Base-by-base conservation (phyloP, 1,140 invertebrate genomes). In the Chymomyza costata region DNA sequence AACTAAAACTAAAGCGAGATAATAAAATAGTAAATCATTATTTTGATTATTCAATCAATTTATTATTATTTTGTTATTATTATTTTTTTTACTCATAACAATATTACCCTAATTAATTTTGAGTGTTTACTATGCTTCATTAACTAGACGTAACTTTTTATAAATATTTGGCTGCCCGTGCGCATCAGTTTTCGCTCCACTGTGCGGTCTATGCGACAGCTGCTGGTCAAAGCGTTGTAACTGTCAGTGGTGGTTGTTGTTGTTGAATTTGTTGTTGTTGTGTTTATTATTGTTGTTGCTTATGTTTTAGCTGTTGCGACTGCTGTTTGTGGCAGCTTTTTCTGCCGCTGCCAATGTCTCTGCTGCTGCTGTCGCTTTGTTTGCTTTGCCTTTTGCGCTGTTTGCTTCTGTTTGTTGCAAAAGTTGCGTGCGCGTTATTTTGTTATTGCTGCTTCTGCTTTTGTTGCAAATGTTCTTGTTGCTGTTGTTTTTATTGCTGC, bases 181-280 rank as follows among this genome's bases (percentile, higher is more conserved):
- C 7, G 11, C 16, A 19, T 25, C 31, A 68, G 21, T 63, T 54
- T 58, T 48, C 45, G 46, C 21, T 30, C 39, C 51, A 46, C 43
- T 55, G 46, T 17, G 37, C 34, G 15, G n/a, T 3, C 3, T n/a
- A 37, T 5, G 34, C 56, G 54, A 54, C 71, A 73, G 68, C 68
- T 65, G 67, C 61, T 71, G 67, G 67, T 61, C 65, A 70, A 53
- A 70, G 66, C 69, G 66, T 8, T 25, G 21, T 25, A 5, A 25
- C 3, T 25, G 3, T 25, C 3, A 25, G 8, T 8, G 8, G 43
- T 28, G 17, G 13, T 11, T 45, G 43, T 45, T 56, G 45, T 25
- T 40, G 44, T 15, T 54, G 34, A 18, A 35, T 19, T 40, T 53
- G 43, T 31, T 53, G 43, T 37, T 37, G n/a, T n/a, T n/a, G n/a